Evolutionary conservation across 2,797 vertebrate species (phyloP).

Genomic region (Megalops cyprinoides): DNA sequence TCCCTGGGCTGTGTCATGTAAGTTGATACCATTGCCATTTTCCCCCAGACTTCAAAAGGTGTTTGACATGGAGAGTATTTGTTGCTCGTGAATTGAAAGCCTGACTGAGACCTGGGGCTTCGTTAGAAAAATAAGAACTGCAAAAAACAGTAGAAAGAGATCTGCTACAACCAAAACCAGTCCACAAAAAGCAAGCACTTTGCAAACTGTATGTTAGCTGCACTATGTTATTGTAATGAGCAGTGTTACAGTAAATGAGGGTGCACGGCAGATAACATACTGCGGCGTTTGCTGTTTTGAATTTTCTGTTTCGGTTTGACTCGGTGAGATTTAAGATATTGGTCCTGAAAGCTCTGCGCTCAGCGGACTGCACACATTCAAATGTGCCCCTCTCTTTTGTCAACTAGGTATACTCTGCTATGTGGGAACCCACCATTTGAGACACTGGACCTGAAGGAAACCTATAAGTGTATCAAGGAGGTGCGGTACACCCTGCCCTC

Average conservation of each 20-base stretch:
- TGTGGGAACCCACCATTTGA: constrained; percentile 96
- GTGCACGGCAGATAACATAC: background rate
- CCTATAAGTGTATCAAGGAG: constrained; percentile 96
- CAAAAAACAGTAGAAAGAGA: background rate
- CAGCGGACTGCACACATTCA: background rate
- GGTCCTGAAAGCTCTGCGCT: too few relatives aligned
- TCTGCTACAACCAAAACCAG: background rate
- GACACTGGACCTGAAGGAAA: constrained; percentile 96
- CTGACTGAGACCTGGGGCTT: background rate
- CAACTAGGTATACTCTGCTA: constrained; percentile 89
- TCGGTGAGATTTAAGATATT: background rate
- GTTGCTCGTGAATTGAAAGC: background rate
- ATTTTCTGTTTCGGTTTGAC: background rate
- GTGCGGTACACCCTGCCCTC: constrained; percentile 87
- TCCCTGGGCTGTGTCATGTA: constrained; percentile 97
- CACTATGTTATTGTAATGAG: background rate
- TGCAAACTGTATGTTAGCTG: background rate
- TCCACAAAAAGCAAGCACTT: background rate
- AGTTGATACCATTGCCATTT: constrained; percentile 49
- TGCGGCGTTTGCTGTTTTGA: background rate
- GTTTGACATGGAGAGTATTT: background rate
- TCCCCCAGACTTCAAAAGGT: too few relatives aligned
- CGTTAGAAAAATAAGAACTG: background rate
- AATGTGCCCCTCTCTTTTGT: background rate
- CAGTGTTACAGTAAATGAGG: background rate